Base-by-base conservation (phyloP, 2,888 invertebrate genomes). In the Eremobia ochroleuca region DNA sequence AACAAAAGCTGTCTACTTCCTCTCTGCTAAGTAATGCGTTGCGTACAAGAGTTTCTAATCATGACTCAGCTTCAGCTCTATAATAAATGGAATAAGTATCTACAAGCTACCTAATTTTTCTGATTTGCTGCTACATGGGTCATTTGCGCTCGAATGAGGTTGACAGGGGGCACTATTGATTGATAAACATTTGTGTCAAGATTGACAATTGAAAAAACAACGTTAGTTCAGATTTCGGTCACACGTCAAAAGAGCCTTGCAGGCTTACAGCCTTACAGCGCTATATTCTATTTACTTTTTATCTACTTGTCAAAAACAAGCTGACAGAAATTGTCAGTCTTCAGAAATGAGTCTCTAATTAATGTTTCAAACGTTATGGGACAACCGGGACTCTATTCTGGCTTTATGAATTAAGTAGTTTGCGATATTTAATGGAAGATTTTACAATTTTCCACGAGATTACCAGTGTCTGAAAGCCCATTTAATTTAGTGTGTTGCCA, bases 1-100 rank as follows among this genome's bases (percentile, higher is more conserved):
- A 86, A 84, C 84, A 86, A 83, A 77, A 72, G 85, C 64, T 81
- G 61, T 74, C 70, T 73, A 84, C 73, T 85, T 85, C 71, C 74
- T 86, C 58, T 70, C 67, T 67, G 80, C 71, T 86, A 83, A 86
- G 31, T 86, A 66, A 83, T 86, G 80, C 58, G 69, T 72, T 83
- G 73, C 68, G 74, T 59, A 70, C 62, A 59, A 49, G 52, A 78
- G 74, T 84, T 84, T 84, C 87, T 84, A 86, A 86, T 83, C 84
- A 79, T 86, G 84, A 83, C 61, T 83, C 83, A 86, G 65, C 72
- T 73, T 65, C 65, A 52, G 58, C 28, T 77, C 28, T 37, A 28
- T 37, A 46, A 59, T 65, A 66, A 61, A 49, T 61, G 28, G 34
- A 84, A 69, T 58, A 18, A 61, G 52, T 28, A n/a, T 4, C n/a